Base-by-base conservation (phyloP, 2,797 vertebrate species). In the Channa striata region DNA sequence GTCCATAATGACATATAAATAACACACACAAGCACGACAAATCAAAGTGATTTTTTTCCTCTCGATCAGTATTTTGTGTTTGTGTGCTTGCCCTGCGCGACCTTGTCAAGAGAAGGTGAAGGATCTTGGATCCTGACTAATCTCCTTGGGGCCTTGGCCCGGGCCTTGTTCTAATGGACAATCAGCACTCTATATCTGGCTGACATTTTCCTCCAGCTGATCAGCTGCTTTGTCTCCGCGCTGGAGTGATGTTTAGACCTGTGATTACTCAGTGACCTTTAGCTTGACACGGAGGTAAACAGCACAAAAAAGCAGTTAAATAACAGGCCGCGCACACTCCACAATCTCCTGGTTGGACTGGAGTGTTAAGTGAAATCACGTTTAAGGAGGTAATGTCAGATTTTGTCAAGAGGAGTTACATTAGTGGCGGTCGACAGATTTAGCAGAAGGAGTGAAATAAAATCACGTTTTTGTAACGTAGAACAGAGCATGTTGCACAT, bases 191-290 rank as follows among this genome's bases (percentile, higher is more conserved):
- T 87, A 83, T 89, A 93, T 92, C 80, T 88, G 80, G 81, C 76
- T 93, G 92, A 93, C 92, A 93, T 94, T 94, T 93, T 86, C 87
- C 80, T 51, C 48, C 5, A 20, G 83, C 86, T 91, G 85, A 92
- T 91, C 89, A 84, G 81, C 80, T 77, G 79, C 88, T 91, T 87
- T 88, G 76, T 89, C 83, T 81, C 34, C 70, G 77, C 72, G 81
- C 72, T 40, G 77, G 68, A 89, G 73, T 81, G 85, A 91, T 91
- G 88, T 87, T 87, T 80, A 77, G 81, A 82, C 86, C 82, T 80
- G 50, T 91, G 90, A 93, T 93, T 93, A 90, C 40, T 49, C 65
- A 61, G 56, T 91, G 91, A 93, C 92, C 92, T 94, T 94, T 92
- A 64, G 81, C 59, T 73, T 68, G 34, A 84, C 82, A 79, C 34